Base-by-base conservation (phyloP, 1,140 invertebrate species). In the Formica exsecta region DNA sequence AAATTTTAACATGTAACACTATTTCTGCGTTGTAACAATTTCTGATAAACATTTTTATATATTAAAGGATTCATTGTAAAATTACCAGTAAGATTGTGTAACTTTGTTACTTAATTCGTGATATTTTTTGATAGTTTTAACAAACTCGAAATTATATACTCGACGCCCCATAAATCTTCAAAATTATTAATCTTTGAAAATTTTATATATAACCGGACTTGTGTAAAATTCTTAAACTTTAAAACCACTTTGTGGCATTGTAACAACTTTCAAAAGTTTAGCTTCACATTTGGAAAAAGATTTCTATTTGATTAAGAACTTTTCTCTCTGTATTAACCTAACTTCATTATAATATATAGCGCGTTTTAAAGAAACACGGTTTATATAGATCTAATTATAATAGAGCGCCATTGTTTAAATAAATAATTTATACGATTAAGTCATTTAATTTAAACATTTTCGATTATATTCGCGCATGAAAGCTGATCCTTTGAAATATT, bases 141-240 rank as follows among this genome's bases (percentile, higher is more conserved):
- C 19, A 44, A 59, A 83, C 11, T 22, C 16, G 32, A 59, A 48
- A 6, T 44, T 73, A 36, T 44, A 32, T 29, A 19, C n/a, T 13
- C 9, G 9, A 44, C 9, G 41, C 41, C 9, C 41, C 9, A 9
- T 41, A 44, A 44, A n/a, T 66, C 22, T 25, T 64, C 29, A 32
- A 4, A 36, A 32, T 29, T 7, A 44, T 71, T 71, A n/a, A 48
- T 68, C 38, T 7, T 48, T 29, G 4, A 19, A 22, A 81, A 73
- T 4, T 6, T 81, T 48, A 51, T 29, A 38, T 16, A 38, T 71
- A 80, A 61, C 16, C 25, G 36, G 64, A 29, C 9, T 74, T 48
- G 25, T 32, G 38, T 73, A 61, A 83, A 74, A 48, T 74, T 71
- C 36, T 32, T 81, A 61, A 61, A 61, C 7, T 74, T 83, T 83